Conservation (phyloP, 1,140 invertebrate genomes). For the Drosophila jambulina region DNA sequence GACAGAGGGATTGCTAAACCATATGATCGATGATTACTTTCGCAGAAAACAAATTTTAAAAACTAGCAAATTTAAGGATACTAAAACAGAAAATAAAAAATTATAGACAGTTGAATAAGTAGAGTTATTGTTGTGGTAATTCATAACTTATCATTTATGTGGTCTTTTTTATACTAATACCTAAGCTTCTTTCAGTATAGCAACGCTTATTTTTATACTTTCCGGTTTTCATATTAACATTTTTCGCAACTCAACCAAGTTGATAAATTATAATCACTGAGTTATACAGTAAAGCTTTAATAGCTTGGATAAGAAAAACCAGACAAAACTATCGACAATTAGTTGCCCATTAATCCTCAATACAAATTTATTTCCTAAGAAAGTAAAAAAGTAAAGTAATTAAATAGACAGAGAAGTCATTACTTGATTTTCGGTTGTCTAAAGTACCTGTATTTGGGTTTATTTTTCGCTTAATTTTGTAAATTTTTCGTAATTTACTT, state of each 20-base stretch:
- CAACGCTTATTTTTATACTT: too few species aligned
- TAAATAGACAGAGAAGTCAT: background rate
- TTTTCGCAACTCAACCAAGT: background rate
- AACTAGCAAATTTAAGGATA: too few species aligned
- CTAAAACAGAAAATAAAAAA: background rate
- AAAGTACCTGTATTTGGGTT: background rate
- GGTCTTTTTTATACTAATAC: background rate
- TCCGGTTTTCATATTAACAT: background rate
- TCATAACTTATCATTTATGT: background rate
- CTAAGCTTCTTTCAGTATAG: background rate
- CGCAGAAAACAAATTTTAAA: background rate
- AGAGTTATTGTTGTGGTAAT: background rate
- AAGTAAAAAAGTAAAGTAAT: background rate
- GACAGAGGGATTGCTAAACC: background rate
- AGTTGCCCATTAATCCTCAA: background rate
- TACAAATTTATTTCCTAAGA: background rate
- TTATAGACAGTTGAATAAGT: rapidly evolving
- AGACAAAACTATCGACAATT: background rate
- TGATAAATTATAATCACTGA: background rate
- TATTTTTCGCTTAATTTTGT: background rate
- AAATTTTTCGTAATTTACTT: background rate
- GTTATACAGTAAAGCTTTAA: background rate
- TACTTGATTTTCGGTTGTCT: background rate
- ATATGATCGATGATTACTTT: background rate
- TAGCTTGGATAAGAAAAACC: background rate